Conservation (phyloP, 2,888 invertebrate species). For the Atrina japonica region DNA sequence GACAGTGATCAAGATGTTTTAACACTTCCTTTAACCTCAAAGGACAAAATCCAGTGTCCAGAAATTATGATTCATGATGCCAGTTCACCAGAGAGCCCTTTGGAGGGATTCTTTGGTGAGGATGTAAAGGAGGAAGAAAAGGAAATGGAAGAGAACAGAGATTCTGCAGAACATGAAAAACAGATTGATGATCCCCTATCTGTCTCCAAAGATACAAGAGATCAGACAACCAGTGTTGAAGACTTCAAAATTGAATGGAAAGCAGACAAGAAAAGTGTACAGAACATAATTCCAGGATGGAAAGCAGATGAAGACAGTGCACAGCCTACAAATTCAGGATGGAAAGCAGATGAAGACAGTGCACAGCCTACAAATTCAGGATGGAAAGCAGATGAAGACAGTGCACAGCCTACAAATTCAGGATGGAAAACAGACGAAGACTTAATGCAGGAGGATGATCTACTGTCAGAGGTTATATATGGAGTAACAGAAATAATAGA, state of each 20-base stretch:
- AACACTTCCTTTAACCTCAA: no score
- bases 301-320: background rate
- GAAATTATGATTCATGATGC: conserved; percentile 1
- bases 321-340: background rate
- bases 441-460: conserved; percentile 1
- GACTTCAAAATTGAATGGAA: no score
- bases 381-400: background rate
- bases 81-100: background rate
- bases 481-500: conserved; percentile 24
- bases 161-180: no score
- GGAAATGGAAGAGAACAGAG: background rate
- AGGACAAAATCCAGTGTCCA: background rate
- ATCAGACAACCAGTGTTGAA: no score
- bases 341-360: background rate
- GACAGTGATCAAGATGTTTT: background rate
- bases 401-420: no score
- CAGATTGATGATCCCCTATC: no score
- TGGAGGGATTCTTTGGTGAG: background rate
- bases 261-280: background rate
- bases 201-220: background rate
- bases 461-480: conserved; percentile 4
- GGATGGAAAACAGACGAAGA: background rate
- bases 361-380: background rate
- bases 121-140: background rate
- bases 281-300: background rate